Evolutionary conservation across 2,888 invertebrate genomes (phyloP).

Genomic region (Cerastis leucographa): DNA sequence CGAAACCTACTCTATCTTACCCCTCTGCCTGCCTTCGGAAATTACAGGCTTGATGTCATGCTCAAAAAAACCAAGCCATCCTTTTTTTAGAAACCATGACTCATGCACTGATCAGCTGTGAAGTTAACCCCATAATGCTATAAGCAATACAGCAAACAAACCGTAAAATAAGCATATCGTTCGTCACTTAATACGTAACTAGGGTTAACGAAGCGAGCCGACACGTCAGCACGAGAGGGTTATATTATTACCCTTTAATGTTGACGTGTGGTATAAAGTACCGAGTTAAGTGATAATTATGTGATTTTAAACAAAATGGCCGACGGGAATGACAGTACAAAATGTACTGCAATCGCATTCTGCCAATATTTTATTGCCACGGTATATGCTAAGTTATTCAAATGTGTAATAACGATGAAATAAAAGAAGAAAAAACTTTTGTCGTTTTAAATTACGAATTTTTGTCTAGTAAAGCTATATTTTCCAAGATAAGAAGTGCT

Average conservation of each 20-base stretch:
- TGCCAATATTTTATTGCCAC: too few species aligned
- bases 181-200: slow-evolving; percentile 61
- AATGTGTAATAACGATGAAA: too few species aligned
- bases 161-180: slow-evolving; percentile 66
- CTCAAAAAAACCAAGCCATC: not conserved
- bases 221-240: slow-evolving; percentile 55
- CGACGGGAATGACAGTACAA: not conserved
- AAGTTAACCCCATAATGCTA: slow-evolving; percentile 50
- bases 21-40: not conserved
- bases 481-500: too few species aligned
- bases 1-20: not conserved
- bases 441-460: not conserved
- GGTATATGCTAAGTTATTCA: too few species aligned
- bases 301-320: slow-evolving; percentile 38
- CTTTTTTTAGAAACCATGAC: slow-evolving; percentile 9
- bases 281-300: slow-evolving; percentile 37
- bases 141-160: slow-evolving; percentile 57
- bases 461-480: too few species aligned
- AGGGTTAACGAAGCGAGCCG: slow-evolving; percentile 63
- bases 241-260: slow-evolving; percentile 59
- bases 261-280: slow-evolving; percentile 38
- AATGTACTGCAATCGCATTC: too few species aligned
- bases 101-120: slow-evolving; percentile 35
- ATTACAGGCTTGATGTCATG: not conserved
- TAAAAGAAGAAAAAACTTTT: too few species aligned